These are phyloP conservation scores for Conger conger DNA, from an alignment of 2,113 vertebrate genomes.

Conservation along the genomic window DNA sequence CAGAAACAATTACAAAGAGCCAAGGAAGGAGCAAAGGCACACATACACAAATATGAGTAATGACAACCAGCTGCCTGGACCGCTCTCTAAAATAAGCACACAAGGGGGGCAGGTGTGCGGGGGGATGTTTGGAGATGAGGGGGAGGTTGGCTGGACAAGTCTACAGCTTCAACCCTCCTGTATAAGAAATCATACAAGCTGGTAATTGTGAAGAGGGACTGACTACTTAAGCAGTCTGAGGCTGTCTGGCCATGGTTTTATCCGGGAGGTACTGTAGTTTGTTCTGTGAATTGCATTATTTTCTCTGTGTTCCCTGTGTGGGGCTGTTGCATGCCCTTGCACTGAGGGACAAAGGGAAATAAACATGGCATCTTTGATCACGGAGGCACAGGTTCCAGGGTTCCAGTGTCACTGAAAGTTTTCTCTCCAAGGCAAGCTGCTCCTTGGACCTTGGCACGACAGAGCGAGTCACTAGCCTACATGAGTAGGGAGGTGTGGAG, in stretches of 20 bases:
- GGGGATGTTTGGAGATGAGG: background rate
- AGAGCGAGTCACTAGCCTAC: background rate
- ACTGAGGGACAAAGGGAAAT: background rate
- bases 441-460: background rate
- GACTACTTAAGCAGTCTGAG: background rate
- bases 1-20: slow-evolving; percentile 60
- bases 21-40: slow-evolving; percentile 53
- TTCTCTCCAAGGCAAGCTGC: background rate
- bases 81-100: slow-evolving; percentile 63
- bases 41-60: slow-evolving; percentile 66
- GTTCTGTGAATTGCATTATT: background rate
- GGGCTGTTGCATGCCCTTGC: background rate
- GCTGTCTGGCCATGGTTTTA: slow-evolving; percentile 16
- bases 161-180: slow-evolving; percentile 1
- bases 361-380: background rate
- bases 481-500: background rate
- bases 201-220: slow-evolving; percentile 11
- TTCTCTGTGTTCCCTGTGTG: background rate
- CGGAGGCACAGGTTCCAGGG: background rate
- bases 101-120: slow-evolving; percentile 53
- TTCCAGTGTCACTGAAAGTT: background rate
- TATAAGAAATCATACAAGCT: slow-evolving; percentile 13
- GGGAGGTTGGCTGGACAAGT: slow-evolving; percentile 6
- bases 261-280: background rate
- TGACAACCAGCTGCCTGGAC: slow-evolving; percentile 63